Conservation (phyloP, 2,113 vertebrate genomes). For the Felis catus region DNA sequence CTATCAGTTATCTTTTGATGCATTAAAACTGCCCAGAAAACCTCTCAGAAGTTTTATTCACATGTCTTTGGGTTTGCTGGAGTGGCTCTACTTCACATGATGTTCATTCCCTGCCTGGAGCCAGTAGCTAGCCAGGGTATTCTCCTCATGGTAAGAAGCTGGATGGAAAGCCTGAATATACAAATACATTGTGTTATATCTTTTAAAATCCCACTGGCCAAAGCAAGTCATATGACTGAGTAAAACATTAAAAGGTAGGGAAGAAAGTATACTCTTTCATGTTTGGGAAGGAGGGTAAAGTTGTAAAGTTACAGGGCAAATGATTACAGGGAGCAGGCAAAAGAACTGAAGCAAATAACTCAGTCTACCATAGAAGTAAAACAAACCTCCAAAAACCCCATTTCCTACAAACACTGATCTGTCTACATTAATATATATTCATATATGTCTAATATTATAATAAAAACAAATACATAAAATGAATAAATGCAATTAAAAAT, state of each 20-base stretch:
- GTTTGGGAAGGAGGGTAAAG: background rate
- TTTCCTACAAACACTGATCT: background rate
- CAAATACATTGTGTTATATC: background rate
- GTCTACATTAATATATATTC: background rate
- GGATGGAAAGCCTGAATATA: background rate
- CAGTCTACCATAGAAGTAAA: background rate
- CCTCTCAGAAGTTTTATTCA: background rate
- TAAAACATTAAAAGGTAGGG: background rate
- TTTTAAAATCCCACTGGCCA: background rate
- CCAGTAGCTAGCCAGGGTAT: background rate
- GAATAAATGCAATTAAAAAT: background rate
- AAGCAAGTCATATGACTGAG: background rate
- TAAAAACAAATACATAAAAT: background rate
- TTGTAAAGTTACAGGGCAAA: background rate
- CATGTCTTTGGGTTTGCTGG: background rate
- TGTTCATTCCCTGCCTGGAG: background rate
- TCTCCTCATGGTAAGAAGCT: background rate
- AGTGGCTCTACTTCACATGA: background rate
- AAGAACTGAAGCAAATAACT: background rate
- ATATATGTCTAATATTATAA: background rate
- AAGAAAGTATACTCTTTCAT: background rate
- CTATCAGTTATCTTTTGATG: background rate
- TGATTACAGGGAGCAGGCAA: background rate
- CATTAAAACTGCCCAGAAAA: background rate
- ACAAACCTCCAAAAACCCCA: background rate